A percentile compares a stretch with the other conserved stretches of the same genome.
phyloP scores from a whole-genome alignment of 2,113 vertebrate species.

The Siniperca chuatsi region DNA sequence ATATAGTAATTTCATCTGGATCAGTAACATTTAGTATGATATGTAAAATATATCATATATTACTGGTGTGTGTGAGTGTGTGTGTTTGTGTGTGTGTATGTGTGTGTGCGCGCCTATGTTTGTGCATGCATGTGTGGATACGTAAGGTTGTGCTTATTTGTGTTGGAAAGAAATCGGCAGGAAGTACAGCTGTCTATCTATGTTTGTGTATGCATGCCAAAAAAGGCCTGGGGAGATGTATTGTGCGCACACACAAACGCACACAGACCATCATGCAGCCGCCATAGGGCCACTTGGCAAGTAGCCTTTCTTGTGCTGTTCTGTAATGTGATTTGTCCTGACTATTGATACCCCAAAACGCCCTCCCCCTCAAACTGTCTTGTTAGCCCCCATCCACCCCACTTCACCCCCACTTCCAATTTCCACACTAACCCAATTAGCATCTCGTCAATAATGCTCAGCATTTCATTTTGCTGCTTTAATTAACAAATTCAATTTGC shows the following conservation, averaged over 20 bases:
- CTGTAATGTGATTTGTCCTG: slow-evolving; percentile 94
- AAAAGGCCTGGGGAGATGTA: slow-evolving; percentile 63
- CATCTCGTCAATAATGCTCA: slow-evolving; percentile 99
- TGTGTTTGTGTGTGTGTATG: background rate
- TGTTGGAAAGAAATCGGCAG: slow-evolving; percentile 32
- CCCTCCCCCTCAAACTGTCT: slow-evolving; percentile 76
- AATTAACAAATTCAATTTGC: slow-evolving; percentile 99
- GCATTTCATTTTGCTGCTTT: slow-evolving; percentile 99
- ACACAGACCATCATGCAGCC: slow-evolving; percentile 71
- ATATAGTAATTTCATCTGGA: too few relatives aligned
- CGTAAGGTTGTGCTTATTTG: slow-evolving; percentile 20
- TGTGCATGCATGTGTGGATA: background rate
- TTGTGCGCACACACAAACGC: slow-evolving; percentile 75
- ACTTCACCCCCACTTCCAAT: slow-evolving; percentile 89
- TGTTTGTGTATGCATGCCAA: slow-evolving; percentile 38
- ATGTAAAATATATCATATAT: background rate
- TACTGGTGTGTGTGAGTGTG: background rate
- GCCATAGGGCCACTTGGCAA: slow-evolving; percentile 83
- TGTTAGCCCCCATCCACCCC: slow-evolving; percentile 76
- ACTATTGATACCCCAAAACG: slow-evolving; percentile 91
- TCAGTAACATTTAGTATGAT: background rate
- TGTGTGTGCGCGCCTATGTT: background rate
- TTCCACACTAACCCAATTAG: slow-evolving; percentile 97
- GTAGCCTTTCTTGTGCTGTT: slow-evolving; percentile 83
- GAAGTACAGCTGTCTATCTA: slow-evolving; percentile 40